Base-by-base conservation (phyloP, 2,888 invertebrate genomes). In the Hydriomena furcata region DNA sequence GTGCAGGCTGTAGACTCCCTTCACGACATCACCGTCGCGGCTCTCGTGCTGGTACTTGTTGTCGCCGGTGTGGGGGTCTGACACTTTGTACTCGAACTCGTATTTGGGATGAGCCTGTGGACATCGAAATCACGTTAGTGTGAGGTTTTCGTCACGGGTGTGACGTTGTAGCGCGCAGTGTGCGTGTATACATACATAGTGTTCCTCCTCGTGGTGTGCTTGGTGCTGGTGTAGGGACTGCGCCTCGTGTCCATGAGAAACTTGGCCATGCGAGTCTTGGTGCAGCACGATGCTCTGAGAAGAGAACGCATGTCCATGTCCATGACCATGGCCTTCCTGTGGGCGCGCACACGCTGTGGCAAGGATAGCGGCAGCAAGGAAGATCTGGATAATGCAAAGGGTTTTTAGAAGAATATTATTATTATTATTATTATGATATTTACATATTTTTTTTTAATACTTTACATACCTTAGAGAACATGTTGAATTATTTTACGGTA, bases 31-130 rank as follows among this genome's bases (percentile, higher is more conserved):
- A 7, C 92, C 92, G 35, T 92, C 92, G 23, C 91, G 85, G 23
- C 75, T 78, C 66, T 92, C 92, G 60, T 92, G 91, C 74, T 92
- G 92, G 55, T 85, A 85, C 71, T 92, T 92, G 76, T 91, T 89
- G 80, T 92, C 92, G 0, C 92, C 92, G 54, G 92, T 92, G 76
- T 92, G 91, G 8, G 91, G 91, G 69, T 92, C 92, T 61, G 91
- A 87, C 38, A 92, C 92, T 60, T 92, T 92, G 78, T 92, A 92
- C 1, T 91, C 91, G 77, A 91, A 92, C 20, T 84, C 84, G 60
- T 91, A 91, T 76, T 89, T 89, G 13, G 90, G 90, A 59, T 91
- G 85, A 63, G 90, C 86, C 91, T 90, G 73, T 11, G 21, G 11
- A 51, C 21, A 25, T 8, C 2, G 10, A 23, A 21, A 17, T 20